A percentile compares a stretch with the other conserved stretches of the same genome.
These are phyloP conservation scores for Hylia prasina DNA, from an alignment of 2,113 vertebrate species.

Conservation along the genomic window DNA sequence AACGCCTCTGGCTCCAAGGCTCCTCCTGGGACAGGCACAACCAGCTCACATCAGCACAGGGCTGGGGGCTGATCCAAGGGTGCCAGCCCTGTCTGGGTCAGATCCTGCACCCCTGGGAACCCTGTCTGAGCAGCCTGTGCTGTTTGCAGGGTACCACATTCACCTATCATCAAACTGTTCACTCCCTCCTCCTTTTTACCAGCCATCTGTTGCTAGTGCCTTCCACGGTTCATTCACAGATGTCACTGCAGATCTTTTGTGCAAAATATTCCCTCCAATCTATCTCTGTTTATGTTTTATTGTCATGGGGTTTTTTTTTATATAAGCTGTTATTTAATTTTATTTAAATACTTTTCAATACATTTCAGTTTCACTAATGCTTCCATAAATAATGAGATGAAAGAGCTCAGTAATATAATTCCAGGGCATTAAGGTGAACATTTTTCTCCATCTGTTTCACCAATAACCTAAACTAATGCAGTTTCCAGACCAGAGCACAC, in stretches of 20 bases:
- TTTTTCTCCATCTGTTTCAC: slow-evolving; percentile 39
- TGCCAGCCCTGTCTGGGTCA: neutral
- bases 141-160: neutral
- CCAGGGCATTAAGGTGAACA: neutral
- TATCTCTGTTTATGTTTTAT: neutral
- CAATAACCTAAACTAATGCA: neutral
- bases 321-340: neutral
- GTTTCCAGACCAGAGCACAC: slow-evolving; percentile 3
- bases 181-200: neutral
- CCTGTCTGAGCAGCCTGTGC: neutral
- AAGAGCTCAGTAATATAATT: neutral
- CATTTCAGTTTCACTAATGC: neutral
- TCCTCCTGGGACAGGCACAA: neutral
- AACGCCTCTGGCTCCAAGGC: neutral
- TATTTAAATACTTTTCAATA: neutral
- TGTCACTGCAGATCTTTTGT: slow-evolving; percentile 4
- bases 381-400: neutral
- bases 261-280: neutral
- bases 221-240: neutral
- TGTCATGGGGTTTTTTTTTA: neutral
- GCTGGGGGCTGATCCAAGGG: neutral
- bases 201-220: slow-evolving; percentile 7
- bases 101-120: neutral
- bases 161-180: neutral
- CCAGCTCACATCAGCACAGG: neutral